Percentiles rank a stretch among this genome's conserved stretches.
These are phyloP conservation scores for Myotis yumanensis DNA, from an alignment of 2,113 vertebrate genomes.

Conservation along the genomic window DNA sequence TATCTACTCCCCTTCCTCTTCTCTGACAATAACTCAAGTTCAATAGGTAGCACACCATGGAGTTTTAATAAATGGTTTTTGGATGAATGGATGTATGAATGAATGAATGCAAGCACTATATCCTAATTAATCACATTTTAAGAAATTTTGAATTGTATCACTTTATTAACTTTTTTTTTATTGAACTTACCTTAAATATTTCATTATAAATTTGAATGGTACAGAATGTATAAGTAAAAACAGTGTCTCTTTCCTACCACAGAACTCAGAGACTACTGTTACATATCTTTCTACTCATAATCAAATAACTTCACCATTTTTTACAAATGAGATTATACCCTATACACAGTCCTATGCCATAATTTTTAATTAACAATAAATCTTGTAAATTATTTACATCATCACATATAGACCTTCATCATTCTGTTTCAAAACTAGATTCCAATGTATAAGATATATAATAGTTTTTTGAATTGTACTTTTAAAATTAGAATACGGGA, in stretches of 20 bases:
- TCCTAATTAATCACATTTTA: background rate
- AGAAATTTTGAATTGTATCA: conserved; percentile 1
- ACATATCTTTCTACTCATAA: background rate
- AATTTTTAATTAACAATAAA: conserved; percentile 30
- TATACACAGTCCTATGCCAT: background rate
- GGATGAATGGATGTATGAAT: background rate
- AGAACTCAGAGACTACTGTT: background rate
- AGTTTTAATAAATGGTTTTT: background rate
- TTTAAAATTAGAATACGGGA: background rate
- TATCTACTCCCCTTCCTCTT: background rate
- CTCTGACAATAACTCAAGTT: background rate
- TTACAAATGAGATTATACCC: background rate
- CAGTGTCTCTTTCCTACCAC: background rate
- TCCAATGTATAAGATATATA: background rate
- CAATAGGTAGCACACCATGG: background rate
- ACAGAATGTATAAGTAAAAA: background rate
- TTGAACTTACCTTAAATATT: background rate
- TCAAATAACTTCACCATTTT: background rate
- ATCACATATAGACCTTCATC: background rate
- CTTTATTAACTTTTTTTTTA: background rate
- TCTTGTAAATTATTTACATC: background rate
- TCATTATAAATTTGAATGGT: background rate
- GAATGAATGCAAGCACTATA: background rate
- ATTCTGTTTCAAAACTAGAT: background rate
- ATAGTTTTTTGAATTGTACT: background rate